phyloP scores from a whole-genome alignment of 2,113 vertebrate genomes.

The Proterorhinus semilunaris region DNA sequence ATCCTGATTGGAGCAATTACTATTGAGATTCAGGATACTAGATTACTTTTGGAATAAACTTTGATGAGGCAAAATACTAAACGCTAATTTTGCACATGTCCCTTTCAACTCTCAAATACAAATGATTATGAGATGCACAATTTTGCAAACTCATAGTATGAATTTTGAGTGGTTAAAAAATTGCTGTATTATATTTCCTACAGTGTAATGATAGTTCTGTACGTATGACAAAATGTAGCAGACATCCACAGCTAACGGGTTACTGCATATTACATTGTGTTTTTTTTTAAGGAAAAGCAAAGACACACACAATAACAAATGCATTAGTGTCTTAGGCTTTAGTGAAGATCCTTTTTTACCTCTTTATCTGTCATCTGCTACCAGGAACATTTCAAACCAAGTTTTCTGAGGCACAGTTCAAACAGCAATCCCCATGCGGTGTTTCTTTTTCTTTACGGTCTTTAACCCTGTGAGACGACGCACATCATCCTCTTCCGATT shows the following conservation, averaged over 20 bases:
- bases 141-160: too few species aligned
- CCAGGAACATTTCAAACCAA: not conserved
- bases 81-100: too few species aligned
- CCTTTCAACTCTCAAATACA: too few species aligned
- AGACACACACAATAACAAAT: not conserved
- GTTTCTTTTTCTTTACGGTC: slow-evolving; percentile 91
- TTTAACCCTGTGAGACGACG: slow-evolving; percentile 86
- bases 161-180: slow-evolving; percentile 2
- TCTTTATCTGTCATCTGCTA: slow-evolving; percentile 3
- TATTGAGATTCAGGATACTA: too few species aligned
- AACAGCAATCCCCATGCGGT: slow-evolving; percentile 92
- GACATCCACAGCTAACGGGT: slow-evolving; percentile 11
- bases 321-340: not conserved
- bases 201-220: too few species aligned
- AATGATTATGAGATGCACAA: too few species aligned
- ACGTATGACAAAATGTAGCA: slow-evolving; percentile 14
- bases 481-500: slow-evolving; percentile 91
- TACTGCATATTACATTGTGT: slow-evolving; percentile 14
- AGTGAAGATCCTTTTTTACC: not conserved
- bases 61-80: too few species aligned
- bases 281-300: slow-evolving; percentile 7
- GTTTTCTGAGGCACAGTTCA: slow-evolving; percentile 69
- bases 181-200: not conserved
- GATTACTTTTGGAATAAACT: too few species aligned
- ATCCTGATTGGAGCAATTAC: too few species aligned